phyloP scores from a whole-genome alignment of 35 echinoderm and acorn worm species.

The Stichopus chloronotus region DNA sequence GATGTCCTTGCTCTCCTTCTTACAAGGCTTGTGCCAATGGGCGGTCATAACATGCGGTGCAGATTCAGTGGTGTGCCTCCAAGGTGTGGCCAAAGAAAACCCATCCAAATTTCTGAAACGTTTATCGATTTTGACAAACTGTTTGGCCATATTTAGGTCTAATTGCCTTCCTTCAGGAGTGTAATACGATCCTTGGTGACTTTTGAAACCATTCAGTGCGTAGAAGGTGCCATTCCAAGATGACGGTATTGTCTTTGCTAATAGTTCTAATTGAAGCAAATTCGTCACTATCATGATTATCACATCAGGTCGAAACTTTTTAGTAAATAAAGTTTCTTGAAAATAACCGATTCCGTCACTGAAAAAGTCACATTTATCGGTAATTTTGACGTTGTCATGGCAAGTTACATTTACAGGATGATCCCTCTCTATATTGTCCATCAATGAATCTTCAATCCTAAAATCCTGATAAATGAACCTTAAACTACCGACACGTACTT shows the following conservation, averaged over 20 bases:
- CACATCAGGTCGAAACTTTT: neutral
- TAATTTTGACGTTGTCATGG: neutral
- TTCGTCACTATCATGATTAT: neutral
- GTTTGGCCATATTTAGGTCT: neutral
- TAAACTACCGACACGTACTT: conserved; percentile 39
- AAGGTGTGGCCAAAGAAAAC: neutral
- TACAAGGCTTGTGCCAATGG: neutral
- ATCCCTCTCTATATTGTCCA: neutral
- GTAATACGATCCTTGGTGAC: neutral
- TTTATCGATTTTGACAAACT: neutral
- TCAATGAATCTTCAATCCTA: neutral
- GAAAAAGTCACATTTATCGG: neutral
- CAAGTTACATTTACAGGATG: neutral
- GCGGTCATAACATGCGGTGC: neutral
- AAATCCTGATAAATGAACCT: conserved; percentile 31
- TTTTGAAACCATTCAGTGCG: neutral
- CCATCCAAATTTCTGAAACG: neutral
- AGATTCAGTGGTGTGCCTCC: neutral
- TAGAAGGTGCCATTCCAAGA: conserved; percentile 19
- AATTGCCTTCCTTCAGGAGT: neutral
- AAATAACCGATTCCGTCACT: neutral
- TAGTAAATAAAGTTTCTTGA: neutral
- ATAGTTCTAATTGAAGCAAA: neutral
- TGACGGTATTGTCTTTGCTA: neutral
- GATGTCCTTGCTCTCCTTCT: neutral